Base-by-base conservation (phyloP, 2,888 invertebrate genomes). In the Andrena chrysosceles region DNA sequence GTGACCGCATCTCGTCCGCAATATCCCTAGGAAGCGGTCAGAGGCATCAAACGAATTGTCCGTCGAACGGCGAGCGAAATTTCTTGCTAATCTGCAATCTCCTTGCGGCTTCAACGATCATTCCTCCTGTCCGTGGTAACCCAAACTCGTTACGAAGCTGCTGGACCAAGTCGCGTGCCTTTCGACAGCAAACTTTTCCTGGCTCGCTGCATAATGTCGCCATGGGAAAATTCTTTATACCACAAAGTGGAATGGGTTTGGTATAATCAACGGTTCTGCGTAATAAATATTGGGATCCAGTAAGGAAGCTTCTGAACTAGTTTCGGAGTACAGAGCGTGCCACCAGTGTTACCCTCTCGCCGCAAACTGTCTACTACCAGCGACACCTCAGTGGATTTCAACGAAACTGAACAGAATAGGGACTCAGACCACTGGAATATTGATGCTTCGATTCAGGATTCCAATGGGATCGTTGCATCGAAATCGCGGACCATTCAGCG, bases 1-100 rank as follows among this genome's bases (percentile, higher is more conserved):
- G 88, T 84, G 84, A 86, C 87, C 81, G 80, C 84, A 83, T 62
- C 74, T 67, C 68, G 31, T 62, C 76, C 80, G 42, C 76, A 85
- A 87, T 83, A 87, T 81, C 68, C 70, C 77, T 75, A 77, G 79
- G 49, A 69, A 33, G 71, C 35, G 60, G 68, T 72, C 42, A n/a
- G 52, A 7, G 56, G 48, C 68, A 69, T 77, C 77, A 62, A 71
- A 49, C 68, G 75, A 81, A 84, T 86, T 83, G 86, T 75, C 64
- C 63, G 62, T 26, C 26, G 70, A 74, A 70, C 54, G 68, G 64
- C 49, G 52, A 69, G 49, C 67, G 69, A 75, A 56, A 80, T 82
- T 81, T 82, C 71, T 76, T 72, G 52, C 29, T 73, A 52, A 59
- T 26, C 52, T n/a, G 31, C 56, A 60, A 20, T 48, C 54, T 77